A percentile compares a stretch with the other conserved stretches of the same genome.
Conservation (phyloP, 2,113 vertebrate genomes). For the Sprattus sprattus region DNA sequence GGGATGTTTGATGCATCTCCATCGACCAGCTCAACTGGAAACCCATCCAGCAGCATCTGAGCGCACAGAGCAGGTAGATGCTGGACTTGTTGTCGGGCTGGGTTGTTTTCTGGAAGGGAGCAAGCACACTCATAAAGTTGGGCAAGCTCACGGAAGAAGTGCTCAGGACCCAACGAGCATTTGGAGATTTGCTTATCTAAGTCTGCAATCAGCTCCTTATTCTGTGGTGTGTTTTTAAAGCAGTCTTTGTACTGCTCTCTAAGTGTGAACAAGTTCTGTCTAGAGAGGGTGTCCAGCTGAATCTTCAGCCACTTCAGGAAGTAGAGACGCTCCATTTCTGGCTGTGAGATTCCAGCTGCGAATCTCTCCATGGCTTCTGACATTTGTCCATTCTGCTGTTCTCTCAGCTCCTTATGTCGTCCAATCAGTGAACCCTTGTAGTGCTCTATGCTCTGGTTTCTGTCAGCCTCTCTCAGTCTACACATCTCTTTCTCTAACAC, state of each 20-base stretch:
- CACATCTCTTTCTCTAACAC: conserved; percentile 52
- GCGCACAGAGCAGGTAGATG: conserved; percentile 27
- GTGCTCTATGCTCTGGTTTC: conserved; percentile 25
- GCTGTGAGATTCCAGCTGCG: conserved; percentile 25
- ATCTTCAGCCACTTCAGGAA: too few relatives aligned
- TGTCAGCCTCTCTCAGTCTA: conserved; percentile 39
- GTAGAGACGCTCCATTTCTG: too few relatives aligned
- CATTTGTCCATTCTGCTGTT: conserved; percentile 32
- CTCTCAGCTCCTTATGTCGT: conserved; percentile 31
- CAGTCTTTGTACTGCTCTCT: too few relatives aligned
- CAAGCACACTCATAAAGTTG: neutral
- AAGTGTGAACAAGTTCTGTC: too few relatives aligned
- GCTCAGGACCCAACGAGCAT: neutral
- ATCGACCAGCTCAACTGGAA: conserved; percentile 44
- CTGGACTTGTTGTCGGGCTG: neutral
- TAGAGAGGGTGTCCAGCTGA: too few relatives aligned
- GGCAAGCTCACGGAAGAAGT: neutral
- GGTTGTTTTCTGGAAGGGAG: neutral
- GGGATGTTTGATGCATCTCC: conserved; percentile 44
- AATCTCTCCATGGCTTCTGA: conserved; percentile 28
- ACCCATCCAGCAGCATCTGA: conserved; percentile 38
- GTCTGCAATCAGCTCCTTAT: conserved; percentile 13
- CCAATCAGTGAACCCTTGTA: conserved; percentile 45
- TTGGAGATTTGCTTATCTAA: conserved; percentile 43
- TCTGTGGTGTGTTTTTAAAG: too few relatives aligned